phyloP scores from a whole-genome alignment of 2,113 vertebrate genomes.

The Melanerpes aurifrons region DNA sequence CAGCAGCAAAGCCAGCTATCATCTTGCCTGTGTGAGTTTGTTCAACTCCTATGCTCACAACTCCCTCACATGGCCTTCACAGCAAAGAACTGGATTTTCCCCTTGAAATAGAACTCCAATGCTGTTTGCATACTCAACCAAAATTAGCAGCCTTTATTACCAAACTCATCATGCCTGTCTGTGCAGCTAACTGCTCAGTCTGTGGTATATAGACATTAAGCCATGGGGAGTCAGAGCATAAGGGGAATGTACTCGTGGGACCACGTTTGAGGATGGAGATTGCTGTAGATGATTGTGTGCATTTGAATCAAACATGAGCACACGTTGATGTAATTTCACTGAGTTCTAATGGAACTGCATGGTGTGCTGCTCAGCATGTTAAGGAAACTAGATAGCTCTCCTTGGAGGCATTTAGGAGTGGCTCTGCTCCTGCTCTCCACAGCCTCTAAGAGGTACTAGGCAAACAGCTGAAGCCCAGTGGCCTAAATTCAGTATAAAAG shows the following conservation, averaged over 20 bases:
- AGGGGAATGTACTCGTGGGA: neutral
- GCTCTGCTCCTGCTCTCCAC: neutral
- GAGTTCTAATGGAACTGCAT: neutral
- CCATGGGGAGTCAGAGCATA: neutral
- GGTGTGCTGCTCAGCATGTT: fast-evolving
- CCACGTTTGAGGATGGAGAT: neutral
- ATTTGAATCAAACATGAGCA: neutral
- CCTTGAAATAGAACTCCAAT: neutral
- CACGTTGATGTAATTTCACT: neutral
- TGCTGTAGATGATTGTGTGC: neutral
- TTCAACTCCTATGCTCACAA: neutral
- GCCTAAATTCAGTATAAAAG: neutral
- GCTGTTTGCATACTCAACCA: neutral
- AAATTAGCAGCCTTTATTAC: neutral
- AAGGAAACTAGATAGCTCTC: neutral
- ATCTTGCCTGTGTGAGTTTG: neutral
- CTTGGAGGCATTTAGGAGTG: neutral
- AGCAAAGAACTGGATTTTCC: neutral
- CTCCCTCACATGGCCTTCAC: neutral
- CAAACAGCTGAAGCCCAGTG: neutral
- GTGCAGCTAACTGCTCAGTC: neutral
- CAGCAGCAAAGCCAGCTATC: neutral
- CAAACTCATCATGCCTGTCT: neutral
- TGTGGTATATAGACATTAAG: neutral
- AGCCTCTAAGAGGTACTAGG: neutral